These are phyloP conservation scores for Sander vitreus DNA, from an alignment of 2,113 vertebrate species.

Conservation along the genomic window DNA sequence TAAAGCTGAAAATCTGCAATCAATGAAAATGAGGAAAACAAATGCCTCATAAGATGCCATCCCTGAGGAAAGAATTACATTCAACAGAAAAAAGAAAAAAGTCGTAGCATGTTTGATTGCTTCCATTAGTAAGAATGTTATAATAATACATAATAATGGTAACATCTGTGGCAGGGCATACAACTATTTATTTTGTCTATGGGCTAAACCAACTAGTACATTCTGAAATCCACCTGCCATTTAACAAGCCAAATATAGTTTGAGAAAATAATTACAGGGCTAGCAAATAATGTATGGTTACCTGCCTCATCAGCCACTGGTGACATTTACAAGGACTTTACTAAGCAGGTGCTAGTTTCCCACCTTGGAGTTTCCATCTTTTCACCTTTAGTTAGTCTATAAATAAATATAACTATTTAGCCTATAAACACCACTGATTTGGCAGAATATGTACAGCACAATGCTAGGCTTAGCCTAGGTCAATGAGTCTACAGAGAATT, in stretches of 20 bases:
- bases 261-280: constrained; percentile 20
- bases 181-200: constrained; percentile 2
- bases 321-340: constrained; percentile 37
- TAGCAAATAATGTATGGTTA: background rate
- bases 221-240: constrained; percentile 3
- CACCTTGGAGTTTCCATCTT: background rate
- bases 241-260: background rate
- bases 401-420: background rate
- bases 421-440: background rate
- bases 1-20: constrained; percentile 66
- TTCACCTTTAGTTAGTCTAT: background rate
- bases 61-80: constrained; percentile 34
- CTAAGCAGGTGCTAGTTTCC: background rate
- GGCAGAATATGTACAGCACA: background rate
- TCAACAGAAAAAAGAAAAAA: constrained; percentile 56
- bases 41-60: constrained; percentile 32
- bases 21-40: constrained; percentile 57
- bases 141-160: too few relatives aligned
- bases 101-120: constrained; percentile 41
- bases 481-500: constrained; percentile 27
- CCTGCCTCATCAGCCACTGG: background rate
- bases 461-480: background rate
- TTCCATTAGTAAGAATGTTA: constrained; percentile 29
- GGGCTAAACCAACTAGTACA: background rate
- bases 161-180: constrained; percentile 13